Evolutionary conservation across 1,140 invertebrate species (phyloP), one percentile per base, ranked within the genome.

Genomic region (Mycetomoellerius zeteki): DNA sequence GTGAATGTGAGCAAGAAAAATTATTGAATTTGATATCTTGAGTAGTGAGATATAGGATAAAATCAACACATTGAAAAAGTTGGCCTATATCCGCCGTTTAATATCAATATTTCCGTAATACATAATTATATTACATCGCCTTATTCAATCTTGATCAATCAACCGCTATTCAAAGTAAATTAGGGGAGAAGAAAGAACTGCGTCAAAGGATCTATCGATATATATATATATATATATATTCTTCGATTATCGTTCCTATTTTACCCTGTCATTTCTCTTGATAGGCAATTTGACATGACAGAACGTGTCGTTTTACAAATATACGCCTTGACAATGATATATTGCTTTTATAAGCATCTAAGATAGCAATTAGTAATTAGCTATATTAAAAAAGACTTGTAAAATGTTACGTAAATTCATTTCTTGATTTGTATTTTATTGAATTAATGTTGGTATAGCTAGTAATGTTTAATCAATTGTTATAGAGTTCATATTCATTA

Each of bases 91-190:
- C 56, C 56, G 2, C 19, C 52, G 52, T 21, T 30, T 62, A 76
- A 73, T 47, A 75, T 80, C 43, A 62, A 75, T 86, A 90, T 87
- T 81, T 73, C 54, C 75, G 81, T 58, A 73, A 64, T 77, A 86
- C 73, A 81, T 89, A 89, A 90, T 90, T 86, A 75, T 81, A 30
- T 91, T 90, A 86, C 80, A 71, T 82, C 71, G 76, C 78, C 71
- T 87, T 81, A 76, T 82, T 87, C 89, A 85, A 90, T 89, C 85
- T 91, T 90, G 90, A 90, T 90, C 90, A 90, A 91, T 91, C 90
- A 91, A 87, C 86, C 52, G 90, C 87, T 90, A 91, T 91, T 91
- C 90, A 91, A 72, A 67, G 69, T 27, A 87, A 90, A 91, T 91
- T 91, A 91, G 76, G 87, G 75, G 54, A 62, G 80, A 84, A 69